Base-by-base conservation (phyloP, 2,888 invertebrate species). In the Drosophila meridionalis region DNA sequence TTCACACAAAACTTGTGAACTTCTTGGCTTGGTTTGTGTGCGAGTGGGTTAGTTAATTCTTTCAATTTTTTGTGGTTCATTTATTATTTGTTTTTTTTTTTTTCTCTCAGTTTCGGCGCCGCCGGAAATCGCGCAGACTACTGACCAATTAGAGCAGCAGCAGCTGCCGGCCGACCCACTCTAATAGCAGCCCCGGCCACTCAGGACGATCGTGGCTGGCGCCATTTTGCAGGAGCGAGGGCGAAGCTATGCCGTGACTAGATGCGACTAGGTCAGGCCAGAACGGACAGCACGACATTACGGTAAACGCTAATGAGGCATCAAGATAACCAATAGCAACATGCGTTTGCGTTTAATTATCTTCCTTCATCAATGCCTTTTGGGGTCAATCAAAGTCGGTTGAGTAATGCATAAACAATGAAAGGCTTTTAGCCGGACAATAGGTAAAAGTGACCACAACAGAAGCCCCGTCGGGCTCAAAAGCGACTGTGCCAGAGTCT, bases 1-100 rank as follows among this genome's bases (percentile, higher is more conserved):
- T 84, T 84, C 87, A 87, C 82, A 83, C 82, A 87, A 84, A 84
- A 82, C 85, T 83, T 87, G 82, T 83, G 82, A 83, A 83, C 75
- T 83, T 74, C 50, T 76, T 69, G 63, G 48, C 69, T 55, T n/a
- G 28, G 57, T 50, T 50, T 50, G 26, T 69, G 59, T 57, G 56
- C 30, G 57, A 60, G 73, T 52, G 34, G 50, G 28, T 48, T 20
- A 48, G 30, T 58, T 61, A 40, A 28, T 55, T 50, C 26, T 32
- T 34, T 14, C 34, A 32, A 12, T 4, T n/a, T 48, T 42, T 57
- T 8, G 12, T 30, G 20, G 20, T 20, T 20, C 20, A 20, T 47
- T 48, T 11, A 6, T 26, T 42, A 20, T 53, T 36, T 36, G 48
- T 6, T 30, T 32, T 50, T 30, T 12, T 12, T 4, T n/a, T 38